Evolutionary conservation across 2,888 invertebrate genomes (phyloP).

Genomic region (Drosophila fulvimacula): DNA sequence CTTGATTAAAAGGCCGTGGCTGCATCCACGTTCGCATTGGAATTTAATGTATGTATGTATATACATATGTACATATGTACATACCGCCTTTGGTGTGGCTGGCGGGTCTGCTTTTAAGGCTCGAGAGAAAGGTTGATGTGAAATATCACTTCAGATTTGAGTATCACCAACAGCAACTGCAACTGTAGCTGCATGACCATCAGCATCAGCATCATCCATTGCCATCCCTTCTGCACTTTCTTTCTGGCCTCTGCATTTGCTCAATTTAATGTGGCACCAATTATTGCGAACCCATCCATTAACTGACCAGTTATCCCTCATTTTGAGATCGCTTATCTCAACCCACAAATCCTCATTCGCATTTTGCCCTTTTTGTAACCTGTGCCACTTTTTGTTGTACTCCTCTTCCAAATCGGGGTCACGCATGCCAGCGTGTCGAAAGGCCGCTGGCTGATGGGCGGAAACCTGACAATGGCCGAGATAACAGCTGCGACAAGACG

Average conservation of each 20-base stretch:
- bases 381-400: slow-evolving; percentile 51
- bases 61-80: slow-evolving; percentile 8
- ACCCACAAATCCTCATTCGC: slow-evolving; percentile 50
- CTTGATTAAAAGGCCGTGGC: slow-evolving; percentile 74
- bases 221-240: slow-evolving; percentile 66
- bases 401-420: slow-evolving; percentile 58
- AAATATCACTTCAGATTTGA: slow-evolving; percentile 70
- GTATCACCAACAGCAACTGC: slow-evolving; percentile 59
- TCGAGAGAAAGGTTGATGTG: slow-evolving; percentile 72
- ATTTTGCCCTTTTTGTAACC: slow-evolving; percentile 51
- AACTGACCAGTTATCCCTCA: slow-evolving; percentile 78
- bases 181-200: slow-evolving; percentile 1
- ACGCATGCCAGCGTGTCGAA: slow-evolving; percentile 66
- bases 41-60: slow-evolving; percentile 37
- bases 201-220: slow-evolving; percentile 22
- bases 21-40: slow-evolving; percentile 49
- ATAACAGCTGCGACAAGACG: slow-evolving; percentile 40
- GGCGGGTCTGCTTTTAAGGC: slow-evolving; percentile 45
- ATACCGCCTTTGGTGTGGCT: slow-evolving; percentile 15
- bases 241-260: slow-evolving; percentile 56
- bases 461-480: slow-evolving; percentile 26
- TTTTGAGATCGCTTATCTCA: slow-evolving; percentile 75
- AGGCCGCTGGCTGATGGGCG: slow-evolving; percentile 28
- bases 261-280: slow-evolving; percentile 77
- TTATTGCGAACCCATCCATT: slow-evolving; percentile 77